A percentile compares a stretch with the other conserved stretches of the same genome.
Evolutionary conservation across 2,888 invertebrate genomes (phyloP).

Genomic region (Drosophila subquinaria): DNA sequence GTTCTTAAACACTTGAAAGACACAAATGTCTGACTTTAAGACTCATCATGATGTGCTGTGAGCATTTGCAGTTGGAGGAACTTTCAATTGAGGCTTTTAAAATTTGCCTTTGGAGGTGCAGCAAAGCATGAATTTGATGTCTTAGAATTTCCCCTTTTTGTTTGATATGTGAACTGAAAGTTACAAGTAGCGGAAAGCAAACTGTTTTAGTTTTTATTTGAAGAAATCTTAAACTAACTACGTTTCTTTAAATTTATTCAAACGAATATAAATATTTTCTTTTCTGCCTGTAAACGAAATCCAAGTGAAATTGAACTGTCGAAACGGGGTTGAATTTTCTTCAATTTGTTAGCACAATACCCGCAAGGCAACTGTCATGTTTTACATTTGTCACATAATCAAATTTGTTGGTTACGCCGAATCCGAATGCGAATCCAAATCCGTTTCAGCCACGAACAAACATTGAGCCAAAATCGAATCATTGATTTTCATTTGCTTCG

Average conservation of each 20-base stretch:
- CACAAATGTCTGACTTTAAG: constrained; percentile 12
- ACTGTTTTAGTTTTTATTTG: neutral
- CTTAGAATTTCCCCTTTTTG: neutral
- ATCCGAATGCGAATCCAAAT: constrained; percentile 27
- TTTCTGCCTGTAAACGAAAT: neutral
- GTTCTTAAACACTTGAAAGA: neutral
- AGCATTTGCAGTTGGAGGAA: neutral
- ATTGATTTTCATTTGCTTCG: constrained; percentile 72
- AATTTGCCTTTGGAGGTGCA: constrained; percentile 16
- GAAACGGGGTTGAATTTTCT: neutral
- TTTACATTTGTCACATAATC: constrained; percentile 63
- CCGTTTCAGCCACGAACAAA: constrained; percentile 14
- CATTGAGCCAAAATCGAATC: constrained; percentile 60
- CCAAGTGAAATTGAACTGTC: neutral
- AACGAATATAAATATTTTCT: neutral
- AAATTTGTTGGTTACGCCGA: constrained; percentile 48
- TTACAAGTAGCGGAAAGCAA: neutral
- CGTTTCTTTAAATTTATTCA: neutral
- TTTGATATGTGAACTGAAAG: constrained; percentile 1
- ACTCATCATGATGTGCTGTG: neutral
- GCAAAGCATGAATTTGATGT: constrained; percentile 14
- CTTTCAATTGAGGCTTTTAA: neutral
- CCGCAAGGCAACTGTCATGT: constrained; percentile 56
- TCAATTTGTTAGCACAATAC: constrained; percentile 28
- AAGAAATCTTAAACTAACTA: neutral